phyloP scores from a whole-genome alignment of 64 coral and sea anemone genomes.

The Acropora yongei region DNA sequence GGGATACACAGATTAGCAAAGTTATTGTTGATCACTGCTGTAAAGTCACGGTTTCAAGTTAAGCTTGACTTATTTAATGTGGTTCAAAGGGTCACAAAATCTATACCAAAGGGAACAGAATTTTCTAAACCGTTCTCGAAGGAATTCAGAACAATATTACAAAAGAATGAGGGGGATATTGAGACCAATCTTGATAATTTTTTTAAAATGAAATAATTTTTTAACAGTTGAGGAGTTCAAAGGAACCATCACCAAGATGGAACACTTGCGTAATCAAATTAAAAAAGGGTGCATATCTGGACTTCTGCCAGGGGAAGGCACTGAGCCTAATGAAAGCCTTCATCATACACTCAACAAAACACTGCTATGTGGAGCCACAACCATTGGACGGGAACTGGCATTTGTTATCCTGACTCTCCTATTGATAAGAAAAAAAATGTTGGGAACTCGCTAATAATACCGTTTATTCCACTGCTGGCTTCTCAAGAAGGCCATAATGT shows the following conservation, averaged over 20 bases:
- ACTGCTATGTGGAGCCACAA: not conserved
- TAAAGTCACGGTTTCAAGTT: not conserved
- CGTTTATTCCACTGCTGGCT: slow-evolving; percentile 6
- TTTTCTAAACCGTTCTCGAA: slow-evolving; percentile 30
- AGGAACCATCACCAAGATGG: not conserved
- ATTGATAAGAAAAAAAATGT: not conserved
- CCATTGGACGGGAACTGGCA: not conserved
- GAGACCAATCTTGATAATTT: slow-evolving; percentile 60
- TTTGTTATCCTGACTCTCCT: not conserved
- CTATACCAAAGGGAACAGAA: not conserved
- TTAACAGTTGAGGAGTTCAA: not conserved
- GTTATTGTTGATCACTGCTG: slow-evolving; percentile 65
- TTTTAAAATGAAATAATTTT: slow-evolving; percentile 33
- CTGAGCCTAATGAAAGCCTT: not conserved
- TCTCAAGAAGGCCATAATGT: not conserved
- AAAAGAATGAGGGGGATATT: slow-evolving; percentile 42
- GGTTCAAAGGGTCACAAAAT: slow-evolving; percentile 16
- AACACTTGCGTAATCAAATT: not conserved
- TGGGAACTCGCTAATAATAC: not conserved
- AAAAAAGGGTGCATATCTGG: slow-evolving; percentile 16
- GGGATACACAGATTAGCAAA: not conserved
- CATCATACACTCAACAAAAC: slow-evolving; percentile 17
- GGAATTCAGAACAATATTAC: slow-evolving; percentile 37
- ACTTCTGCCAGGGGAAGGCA: not conserved
- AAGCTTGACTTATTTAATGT: slow-evolving; percentile 65